Base-by-base conservation (phyloP, 2,888 invertebrate species). In the Hedya salicella region DNA sequence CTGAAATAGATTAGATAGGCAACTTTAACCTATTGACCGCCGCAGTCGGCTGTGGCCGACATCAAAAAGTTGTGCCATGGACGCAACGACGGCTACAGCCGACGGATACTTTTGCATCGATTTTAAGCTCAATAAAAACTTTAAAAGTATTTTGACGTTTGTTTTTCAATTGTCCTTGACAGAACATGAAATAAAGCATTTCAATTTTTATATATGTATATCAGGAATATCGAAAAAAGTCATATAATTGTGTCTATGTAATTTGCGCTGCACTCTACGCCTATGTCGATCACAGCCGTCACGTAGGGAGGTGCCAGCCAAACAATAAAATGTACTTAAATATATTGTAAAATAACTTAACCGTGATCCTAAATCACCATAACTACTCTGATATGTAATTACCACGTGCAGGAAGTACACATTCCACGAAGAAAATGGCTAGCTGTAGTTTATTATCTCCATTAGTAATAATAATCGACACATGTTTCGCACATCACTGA, bases 31-130 rank as follows among this genome's bases (percentile, higher is more conserved):
- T 8, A 3, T 39, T 39, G 39, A 39, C 39, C 39, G 39, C 39
- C 39, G 3, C 39, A n/a, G 39, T 39, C 39, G n/a, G 14, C 14
- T 40, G 39, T 39, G 39, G 39, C 39, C 14, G 40, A 40, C 40
- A 40, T 40, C 40, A 40, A 40, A 40, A 40, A 14, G 40, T 40
- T 14, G 40, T 40, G 14, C 40, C 40, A n/a, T 40, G 40, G 40
- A 40, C 40, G 40, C 40, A 13, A 40, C 40, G 14, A 40, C 40
- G 40, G 40, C 40, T 40, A 40, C 40, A 40, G 40, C 40, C 40
- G 40, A 14, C 40, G 14, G 14, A 40, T 40, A 40, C 14, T 40
- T 40, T 1, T 14, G 14, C n/a, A 40, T 40, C 40, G 40, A 2
- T 40, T 40, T 40, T 3, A 40, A 14, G 40, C 40, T 40, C 40